Conservation (phyloP, 2,797 vertebrate genomes). For the Gambusia yucatana region DNA sequence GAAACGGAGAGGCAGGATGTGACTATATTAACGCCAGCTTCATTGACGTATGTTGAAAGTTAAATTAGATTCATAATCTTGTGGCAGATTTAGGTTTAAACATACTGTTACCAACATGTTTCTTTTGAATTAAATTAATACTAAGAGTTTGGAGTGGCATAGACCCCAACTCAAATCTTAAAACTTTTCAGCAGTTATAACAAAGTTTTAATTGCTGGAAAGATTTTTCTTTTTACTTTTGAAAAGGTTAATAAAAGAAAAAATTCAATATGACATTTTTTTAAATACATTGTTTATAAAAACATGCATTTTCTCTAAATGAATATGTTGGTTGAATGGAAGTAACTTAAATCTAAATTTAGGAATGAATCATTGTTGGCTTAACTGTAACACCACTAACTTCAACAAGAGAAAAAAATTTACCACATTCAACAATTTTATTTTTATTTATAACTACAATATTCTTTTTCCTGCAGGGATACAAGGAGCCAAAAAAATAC, state of each 20-base stretch:
- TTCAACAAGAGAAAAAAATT: background rate
- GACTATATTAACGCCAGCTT: constrained; percentile 98
- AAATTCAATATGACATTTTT: background rate
- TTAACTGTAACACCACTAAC: background rate
- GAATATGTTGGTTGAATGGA: accelerated
- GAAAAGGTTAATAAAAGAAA: background rate
- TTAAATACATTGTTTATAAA: background rate
- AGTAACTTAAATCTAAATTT: background rate
- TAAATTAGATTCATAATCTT: too few relatives aligned
- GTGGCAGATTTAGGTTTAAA: background rate
- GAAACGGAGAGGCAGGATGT: constrained; percentile 83
- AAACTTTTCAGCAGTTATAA: background rate
- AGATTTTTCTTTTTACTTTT: background rate
- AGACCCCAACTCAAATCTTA: background rate
- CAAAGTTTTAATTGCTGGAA: background rate
- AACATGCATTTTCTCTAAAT: background rate
- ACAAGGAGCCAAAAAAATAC: constrained; percentile 94
- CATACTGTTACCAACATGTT: background rate
- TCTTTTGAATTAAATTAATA: background rate
- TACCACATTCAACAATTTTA: background rate
- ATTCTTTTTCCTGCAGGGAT: constrained; percentile 83
- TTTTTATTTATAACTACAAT: accelerated
- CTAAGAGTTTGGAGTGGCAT: background rate
- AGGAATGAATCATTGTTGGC: background rate
- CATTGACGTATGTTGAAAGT: constrained; percentile 84